Evolutionary conservation across 2,888 invertebrate species (phyloP).

Genomic region (Brenthis daphne): DNA sequence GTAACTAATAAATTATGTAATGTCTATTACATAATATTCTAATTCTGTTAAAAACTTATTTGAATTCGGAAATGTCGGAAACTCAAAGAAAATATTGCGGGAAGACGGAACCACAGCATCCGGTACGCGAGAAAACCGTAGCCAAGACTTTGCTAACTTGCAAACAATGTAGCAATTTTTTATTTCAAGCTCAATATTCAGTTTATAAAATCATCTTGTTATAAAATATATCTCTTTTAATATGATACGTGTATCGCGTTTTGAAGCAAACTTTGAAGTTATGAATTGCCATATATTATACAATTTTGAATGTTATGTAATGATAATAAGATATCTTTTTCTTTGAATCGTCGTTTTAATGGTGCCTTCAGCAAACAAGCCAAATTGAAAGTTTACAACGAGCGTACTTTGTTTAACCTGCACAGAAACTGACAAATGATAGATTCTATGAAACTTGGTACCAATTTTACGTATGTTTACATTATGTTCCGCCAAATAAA

Average conservation of each 20-base stretch:
- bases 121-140: too few species aligned
- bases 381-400: constrained; percentile 37
- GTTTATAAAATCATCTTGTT: constrained; percentile 30
- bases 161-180: constrained; percentile 1
- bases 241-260: constrained; percentile 33
- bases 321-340: constrained; percentile 18
- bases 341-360: constrained; percentile 20
- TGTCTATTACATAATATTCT: too few species aligned
- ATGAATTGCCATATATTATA: constrained; percentile 12
- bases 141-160: too few species aligned
- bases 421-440: constrained; percentile 38
- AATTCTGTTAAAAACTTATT: too few species aligned
- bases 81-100: too few species aligned
- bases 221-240: constrained; percentile 36
- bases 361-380: constrained; percentile 27
- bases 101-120: too few species aligned
- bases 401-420: constrained; percentile 38
- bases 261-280: constrained; percentile 30
- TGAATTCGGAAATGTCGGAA: too few species aligned
- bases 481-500: too few species aligned
- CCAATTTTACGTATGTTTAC: constrained; percentile 16
- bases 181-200: constrained; percentile 15
- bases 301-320: constrained; percentile 11
- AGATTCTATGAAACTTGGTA: constrained; percentile 39
- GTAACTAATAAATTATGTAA: too few species aligned